Base-by-base conservation (phyloP, 2,113 vertebrate species). In the Holacanthus passer region DNA sequence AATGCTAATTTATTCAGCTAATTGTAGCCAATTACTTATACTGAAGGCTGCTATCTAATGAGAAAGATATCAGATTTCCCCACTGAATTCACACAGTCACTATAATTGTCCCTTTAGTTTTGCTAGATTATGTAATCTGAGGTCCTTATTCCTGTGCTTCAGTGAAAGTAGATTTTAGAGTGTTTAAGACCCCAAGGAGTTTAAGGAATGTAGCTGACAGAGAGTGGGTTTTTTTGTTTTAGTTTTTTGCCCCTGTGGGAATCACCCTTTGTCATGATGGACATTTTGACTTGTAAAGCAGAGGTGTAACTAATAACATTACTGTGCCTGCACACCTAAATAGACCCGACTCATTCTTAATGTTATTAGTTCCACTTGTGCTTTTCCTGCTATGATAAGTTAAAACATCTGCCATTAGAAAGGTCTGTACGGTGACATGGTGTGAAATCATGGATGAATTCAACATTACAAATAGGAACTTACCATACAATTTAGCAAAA, bases 401-500 rank as follows among this genome's bases (percentile, higher is more conserved):
- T 58, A 48, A 84, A 60, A 59, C 48, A 32, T 43, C 29, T 43
- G 53, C 71, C 29, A 17, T 56, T 16, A 56, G n/a, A 67, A 52
- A 31, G 20, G 10, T 73, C 22, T 59, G 22, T 31, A 8, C 43
- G 45, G 9, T 69, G 20, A 77, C n/a, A 24, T 22, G 31, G 3
- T 14, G 39, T 58, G 4, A 13, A 74, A 47, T 47, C 8, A 85
- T 64, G 32, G 16, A 84, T 41, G 17, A 67, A 20, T n/a, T 56
- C 7, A 14, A 19, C 10, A 14, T 1, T 12, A 50, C 45, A 24
- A 0, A 7, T 7, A 13, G 6, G 10, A 60, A 91, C 97, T 97
- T 96, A 99, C 98, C 98, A 75, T 98, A 96, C 31, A 99, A 86
- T 87, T 97, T 96, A 87, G 96, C 97, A 56, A 99, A 98, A 85